phyloP scores from a whole-genome alignment of 2,888 invertebrate species.

The Carabus problematicus region DNA sequence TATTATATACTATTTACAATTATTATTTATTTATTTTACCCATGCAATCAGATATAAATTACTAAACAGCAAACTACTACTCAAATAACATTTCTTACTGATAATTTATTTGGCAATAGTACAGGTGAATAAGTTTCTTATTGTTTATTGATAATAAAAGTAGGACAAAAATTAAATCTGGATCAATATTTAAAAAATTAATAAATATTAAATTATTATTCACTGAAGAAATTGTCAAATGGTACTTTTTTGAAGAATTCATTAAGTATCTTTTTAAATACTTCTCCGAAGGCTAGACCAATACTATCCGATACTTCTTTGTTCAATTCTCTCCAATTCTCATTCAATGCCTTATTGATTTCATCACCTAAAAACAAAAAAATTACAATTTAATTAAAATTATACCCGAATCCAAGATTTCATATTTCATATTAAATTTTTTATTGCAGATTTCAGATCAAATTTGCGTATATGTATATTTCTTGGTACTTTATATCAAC shows the following conservation, averaged over 20 bases:
- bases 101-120: too few species aligned
- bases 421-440: background rate
- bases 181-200: too few species aligned
- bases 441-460: background rate
- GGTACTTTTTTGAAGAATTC: conserved; percentile 29
- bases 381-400: conserved; percentile 1
- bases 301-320: background rate
- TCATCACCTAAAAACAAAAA: conserved; percentile 6
- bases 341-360: conserved; percentile 22
- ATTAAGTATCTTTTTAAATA: background rate
- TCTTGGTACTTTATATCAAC: background rate
- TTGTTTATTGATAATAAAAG: too few species aligned
- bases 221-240: conserved; percentile 22
- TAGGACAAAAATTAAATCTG: too few species aligned
- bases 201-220: conserved; percentile 2
- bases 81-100: too few species aligned
- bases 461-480: background rate
- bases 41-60: too few species aligned
- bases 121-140: too few species aligned
- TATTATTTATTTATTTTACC: too few species aligned
- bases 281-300: background rate
- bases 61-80: too few species aligned
- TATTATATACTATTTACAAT: too few species aligned
- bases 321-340: conserved; percentile 29
- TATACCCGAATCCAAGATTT: background rate